Evolutionary conservation across 2,888 invertebrate species (phyloP), one percentile per base, ranked within the genome.

Genomic region (Parnassius smintheus): DNA sequence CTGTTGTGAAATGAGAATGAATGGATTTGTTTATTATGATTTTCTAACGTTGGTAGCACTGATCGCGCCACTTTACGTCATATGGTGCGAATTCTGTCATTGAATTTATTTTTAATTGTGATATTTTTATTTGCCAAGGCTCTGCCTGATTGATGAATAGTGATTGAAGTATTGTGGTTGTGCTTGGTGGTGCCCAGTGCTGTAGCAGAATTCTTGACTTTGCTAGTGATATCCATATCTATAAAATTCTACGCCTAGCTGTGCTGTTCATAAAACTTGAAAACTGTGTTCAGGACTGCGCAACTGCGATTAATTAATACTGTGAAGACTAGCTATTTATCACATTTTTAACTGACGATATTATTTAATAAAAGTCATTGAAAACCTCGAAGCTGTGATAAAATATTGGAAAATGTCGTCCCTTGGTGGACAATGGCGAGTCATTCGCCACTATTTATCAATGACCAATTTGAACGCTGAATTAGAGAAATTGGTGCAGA

Each of bases 51-150:
- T 85, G 87, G 85, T 70, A 82, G 67, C 67, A 72, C 70, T 76
- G 80, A 87, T 88, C 85, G 81, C 75, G 70, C 81, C 88, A 88
- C 87, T 81, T 83, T 75, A 87, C 88, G 88, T 89, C 85, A 86
- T 59, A 62, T 18, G 3, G 7, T 65, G 57, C 61, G 50, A 68
- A 57, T 70, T 69, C 72, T 82, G 83, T 84, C 83, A 82, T 79
- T 77, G 82, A 81, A 82, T 79, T 77, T 86, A 86, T 82, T 82
- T 85, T 75, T 82, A 74, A 77, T 82, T 73, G 65, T 62, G 49
- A 72, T 68, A 71, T 67, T 70, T 9, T 2, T 70, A 75, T 72
- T 78, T 70, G 71, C 70, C 72, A 72, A 72, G 72, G 70, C 63
- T 74, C 72, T 49, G 60, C 66, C 62, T 68, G 66, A 50, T 61